Evolutionary conservation across 2,888 invertebrate species (phyloP).

Genomic region (Schizaphis graminum): DNA sequence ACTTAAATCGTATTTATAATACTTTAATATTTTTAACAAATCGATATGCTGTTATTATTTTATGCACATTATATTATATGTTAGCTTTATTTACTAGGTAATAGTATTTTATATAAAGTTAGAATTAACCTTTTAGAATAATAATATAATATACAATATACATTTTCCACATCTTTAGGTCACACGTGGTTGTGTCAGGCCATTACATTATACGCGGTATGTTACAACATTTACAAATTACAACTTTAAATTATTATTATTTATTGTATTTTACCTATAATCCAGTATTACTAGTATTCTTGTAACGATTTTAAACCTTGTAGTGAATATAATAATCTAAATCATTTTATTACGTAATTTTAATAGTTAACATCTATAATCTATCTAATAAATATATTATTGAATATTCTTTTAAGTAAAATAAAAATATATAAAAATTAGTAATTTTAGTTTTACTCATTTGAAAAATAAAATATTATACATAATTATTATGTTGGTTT

Average conservation of each 20-base stretch:
- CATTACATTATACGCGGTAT: conserved; percentile 17
- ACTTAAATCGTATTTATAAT: background rate
- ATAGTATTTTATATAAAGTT: background rate
- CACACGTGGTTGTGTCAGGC: background rate
- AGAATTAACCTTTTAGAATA: background rate
- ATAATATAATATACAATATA: background rate
- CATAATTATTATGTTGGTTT: background rate
- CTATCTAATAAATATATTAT: background rate
- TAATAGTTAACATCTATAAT: background rate
- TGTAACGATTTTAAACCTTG: background rate
- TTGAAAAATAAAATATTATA: background rate
- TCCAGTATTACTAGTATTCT: conserved; percentile 53
- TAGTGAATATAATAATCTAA: conserved; percentile 11
- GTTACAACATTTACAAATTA: conserved; percentile 39
- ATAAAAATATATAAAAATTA: background rate
- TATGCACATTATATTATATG: background rate
- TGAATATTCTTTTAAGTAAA: background rate
- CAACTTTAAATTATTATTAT: conserved; percentile 39
- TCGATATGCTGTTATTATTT: background rate
- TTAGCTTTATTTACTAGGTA: background rate
- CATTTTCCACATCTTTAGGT: background rate
- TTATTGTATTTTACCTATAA: conserved; percentile 32
- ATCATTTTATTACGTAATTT: conserved; percentile 37
- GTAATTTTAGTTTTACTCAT: background rate
- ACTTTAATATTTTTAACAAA: background rate